Percentiles rank a stretch among this genome's conserved stretches.
Conservation (phyloP, 2,797 vertebrate species). For the Phylloscopus collybita region DNA sequence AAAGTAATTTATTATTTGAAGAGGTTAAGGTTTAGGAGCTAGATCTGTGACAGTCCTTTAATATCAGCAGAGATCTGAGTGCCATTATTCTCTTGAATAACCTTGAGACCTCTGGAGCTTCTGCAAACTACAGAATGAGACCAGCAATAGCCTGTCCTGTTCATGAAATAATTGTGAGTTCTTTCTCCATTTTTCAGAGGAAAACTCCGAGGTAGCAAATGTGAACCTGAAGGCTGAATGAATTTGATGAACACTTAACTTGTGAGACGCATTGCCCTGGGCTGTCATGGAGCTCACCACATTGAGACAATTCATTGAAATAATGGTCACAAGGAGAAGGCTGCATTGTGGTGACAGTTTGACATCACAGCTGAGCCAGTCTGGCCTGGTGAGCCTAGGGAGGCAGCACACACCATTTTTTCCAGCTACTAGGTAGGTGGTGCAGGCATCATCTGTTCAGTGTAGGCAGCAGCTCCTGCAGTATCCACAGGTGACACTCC, state of each 20-base stretch:
- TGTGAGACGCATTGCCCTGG: background rate
- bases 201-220: background rate
- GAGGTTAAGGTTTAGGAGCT: conserved; percentile 37
- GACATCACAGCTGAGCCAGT: background rate
- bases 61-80: background rate
- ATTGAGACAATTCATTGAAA: background rate
- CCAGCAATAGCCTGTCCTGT: background rate
- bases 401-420: background rate
- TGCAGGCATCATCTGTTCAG: background rate
- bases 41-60: background rate
- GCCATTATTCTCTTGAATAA: conserved; percentile 1
- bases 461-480: background rate
- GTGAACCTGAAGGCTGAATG: background rate
- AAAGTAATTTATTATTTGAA: conserved; percentile 59
- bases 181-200: background rate
- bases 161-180: background rate
- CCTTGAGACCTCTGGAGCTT: background rate
- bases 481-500: background rate
- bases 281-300: background rate
- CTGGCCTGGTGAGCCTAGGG: background rate
- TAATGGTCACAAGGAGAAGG: background rate
- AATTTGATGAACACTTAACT: background rate
- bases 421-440: background rate
- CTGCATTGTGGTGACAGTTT: background rate
- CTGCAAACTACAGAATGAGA: background rate